Evolutionary conservation across 2,888 invertebrate species (phyloP).

Genomic region (Tipula lateralis): DNA sequence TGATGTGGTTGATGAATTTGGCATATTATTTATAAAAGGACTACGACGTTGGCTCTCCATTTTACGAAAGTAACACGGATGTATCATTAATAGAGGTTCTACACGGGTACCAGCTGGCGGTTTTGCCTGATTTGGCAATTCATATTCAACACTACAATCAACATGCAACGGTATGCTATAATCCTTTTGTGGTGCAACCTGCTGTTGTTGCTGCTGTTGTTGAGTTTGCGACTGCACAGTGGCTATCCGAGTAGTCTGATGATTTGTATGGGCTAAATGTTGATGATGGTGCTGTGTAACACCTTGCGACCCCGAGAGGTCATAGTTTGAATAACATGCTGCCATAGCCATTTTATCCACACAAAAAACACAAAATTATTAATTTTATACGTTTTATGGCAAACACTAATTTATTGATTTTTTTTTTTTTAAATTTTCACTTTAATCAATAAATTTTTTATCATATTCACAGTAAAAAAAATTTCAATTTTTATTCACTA

Average conservation of each 20-base stretch:
- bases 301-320: conserved; percentile 46
- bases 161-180: conserved; percentile 82
- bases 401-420: not conserved
- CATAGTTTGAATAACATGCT: conserved; percentile 49
- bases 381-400: not conserved
- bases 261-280: conserved; percentile 39
- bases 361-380: not conserved
- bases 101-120: conserved; percentile 77
- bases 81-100: conserved; percentile 83
- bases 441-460: not conserved
- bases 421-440: not conserved
- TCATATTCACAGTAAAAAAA: not conserved
- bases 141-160: conserved; percentile 88
- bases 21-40: conserved; percentile 79
- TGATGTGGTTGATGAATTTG: conserved; percentile 54
- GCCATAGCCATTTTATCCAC: conserved; percentile 46
- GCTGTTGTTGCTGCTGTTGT: conserved; percentile 36
- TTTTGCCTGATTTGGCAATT: conserved; percentile 82
- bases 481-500: not conserved
- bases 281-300: conserved; percentile 41
- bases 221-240: conserved; percentile 37
- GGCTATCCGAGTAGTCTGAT: conserved; percentile 35
- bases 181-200: conserved; percentile 60
- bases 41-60: conserved; percentile 78
- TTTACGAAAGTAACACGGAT: conserved; percentile 82